These are phyloP conservation scores for Mus pahari DNA, from an alignment of 2,113 vertebrate genomes.

Conservation along the genomic window DNA sequence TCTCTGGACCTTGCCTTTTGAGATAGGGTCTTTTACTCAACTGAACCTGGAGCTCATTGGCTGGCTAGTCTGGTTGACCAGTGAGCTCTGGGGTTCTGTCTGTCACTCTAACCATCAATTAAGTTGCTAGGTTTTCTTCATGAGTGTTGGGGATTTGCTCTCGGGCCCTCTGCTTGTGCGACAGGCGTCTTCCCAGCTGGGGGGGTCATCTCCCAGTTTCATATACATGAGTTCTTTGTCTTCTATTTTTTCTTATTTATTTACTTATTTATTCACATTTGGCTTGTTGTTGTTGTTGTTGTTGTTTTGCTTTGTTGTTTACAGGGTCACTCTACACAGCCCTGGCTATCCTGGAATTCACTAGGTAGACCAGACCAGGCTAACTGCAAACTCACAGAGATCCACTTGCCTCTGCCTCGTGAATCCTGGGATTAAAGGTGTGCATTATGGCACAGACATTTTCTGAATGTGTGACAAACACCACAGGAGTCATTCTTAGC, in stretches of 20 bases:
- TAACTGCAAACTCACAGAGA: neutral
- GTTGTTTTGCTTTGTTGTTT: neutral
- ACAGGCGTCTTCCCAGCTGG: neutral
- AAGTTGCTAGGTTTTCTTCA: neutral
- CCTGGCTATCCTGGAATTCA: neutral
- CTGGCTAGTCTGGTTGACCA: neutral
- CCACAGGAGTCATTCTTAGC: neutral
- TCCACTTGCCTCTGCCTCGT: neutral
- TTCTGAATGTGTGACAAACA: neutral
- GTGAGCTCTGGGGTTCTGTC: neutral
- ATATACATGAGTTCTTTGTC: neutral
- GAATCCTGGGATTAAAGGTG: neutral
- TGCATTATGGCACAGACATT: neutral
- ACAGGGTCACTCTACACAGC: neutral
- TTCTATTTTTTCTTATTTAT: too few relatives aligned
- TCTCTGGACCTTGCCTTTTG: neutral
- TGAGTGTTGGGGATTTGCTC: neutral
- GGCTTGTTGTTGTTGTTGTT: too few relatives aligned
- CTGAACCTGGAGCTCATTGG: neutral
- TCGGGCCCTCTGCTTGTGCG: neutral
- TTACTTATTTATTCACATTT: neutral
- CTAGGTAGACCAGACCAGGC: neutral
- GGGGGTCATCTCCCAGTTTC: neutral
- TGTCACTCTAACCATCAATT: neutral
- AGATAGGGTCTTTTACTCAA: neutral